Percentiles rank a stretch among this genome's conserved stretches.
Evolutionary conservation across 2,113 vertebrate genomes (phyloP).

Genomic region (Sapayoa aenigma): DNA sequence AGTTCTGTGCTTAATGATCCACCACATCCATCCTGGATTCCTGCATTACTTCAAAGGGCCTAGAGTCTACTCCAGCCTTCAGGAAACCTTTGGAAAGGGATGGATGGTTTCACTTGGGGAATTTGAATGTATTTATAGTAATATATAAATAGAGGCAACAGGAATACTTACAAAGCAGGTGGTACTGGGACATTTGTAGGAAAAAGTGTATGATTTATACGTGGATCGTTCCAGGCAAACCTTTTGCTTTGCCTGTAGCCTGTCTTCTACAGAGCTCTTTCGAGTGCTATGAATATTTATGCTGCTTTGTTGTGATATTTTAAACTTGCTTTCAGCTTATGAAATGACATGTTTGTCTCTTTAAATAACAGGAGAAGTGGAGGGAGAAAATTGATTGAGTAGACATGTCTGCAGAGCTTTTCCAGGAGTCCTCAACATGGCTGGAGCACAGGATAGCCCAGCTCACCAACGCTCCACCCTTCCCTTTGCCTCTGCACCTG

Average conservation of each 20-base stretch:
- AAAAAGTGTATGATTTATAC: neutral
- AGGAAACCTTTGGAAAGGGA: neutral
- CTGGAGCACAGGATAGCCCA: neutral
- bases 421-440: neutral
- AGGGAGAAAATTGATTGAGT: neutral
- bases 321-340: neutral
- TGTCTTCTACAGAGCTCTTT: neutral
- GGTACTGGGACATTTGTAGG: neutral
- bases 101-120: neutral
- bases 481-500: neutral
- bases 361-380: neutral
- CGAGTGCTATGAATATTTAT: neutral
- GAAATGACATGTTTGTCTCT: neutral
- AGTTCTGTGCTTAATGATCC: neutral
- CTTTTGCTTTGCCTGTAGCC: neutral
- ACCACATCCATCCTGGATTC: neutral
- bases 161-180: neutral
- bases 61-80: neutral
- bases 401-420: neutral
- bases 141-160: neutral
- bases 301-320: slow-evolving; percentile 4
- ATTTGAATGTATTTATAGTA: slow-evolving; percentile 13
- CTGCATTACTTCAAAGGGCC: neutral
- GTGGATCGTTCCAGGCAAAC: neutral
- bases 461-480: neutral